phyloP scores from a whole-genome alignment of 2,113 vertebrate genomes.

The Cynoglossus semilaevis region DNA sequence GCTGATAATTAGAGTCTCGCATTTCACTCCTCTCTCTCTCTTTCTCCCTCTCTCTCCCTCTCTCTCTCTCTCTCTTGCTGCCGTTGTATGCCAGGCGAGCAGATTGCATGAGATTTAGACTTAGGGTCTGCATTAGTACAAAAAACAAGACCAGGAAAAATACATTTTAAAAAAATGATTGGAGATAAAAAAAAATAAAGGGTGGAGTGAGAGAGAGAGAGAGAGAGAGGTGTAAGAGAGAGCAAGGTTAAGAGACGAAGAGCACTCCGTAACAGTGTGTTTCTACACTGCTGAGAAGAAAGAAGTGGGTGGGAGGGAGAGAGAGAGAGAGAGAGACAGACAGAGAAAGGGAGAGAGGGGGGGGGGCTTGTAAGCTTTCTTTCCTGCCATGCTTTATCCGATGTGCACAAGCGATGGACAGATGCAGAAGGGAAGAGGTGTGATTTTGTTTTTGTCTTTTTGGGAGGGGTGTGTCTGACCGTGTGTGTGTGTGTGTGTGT shows the following conservation, averaged over 20 bases:
- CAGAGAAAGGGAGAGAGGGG: slow-evolving; percentile 8
- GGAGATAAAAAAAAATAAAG: slow-evolving; percentile 56
- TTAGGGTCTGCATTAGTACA: slow-evolving; percentile 38
- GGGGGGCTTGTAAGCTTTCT: slow-evolving; percentile 46
- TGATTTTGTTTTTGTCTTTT: slow-evolving; percentile 9
- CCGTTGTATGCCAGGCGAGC: slow-evolving; percentile 57
- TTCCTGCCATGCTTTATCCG: slow-evolving; percentile 26
- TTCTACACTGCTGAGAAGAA: slow-evolving; percentile 60
- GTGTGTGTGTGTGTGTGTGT: slow-evolving; percentile 2
- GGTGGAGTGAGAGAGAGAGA: not conserved
- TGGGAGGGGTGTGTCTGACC: slow-evolving; percentile 15
- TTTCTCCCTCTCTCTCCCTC: slow-evolving; percentile 10
- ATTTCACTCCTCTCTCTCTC: slow-evolving; percentile 43
- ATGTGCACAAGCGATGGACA: slow-evolving; percentile 28
- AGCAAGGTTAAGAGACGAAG: slow-evolving; percentile 29
- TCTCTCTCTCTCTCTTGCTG: slow-evolving; percentile 4
- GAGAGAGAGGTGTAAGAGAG: slow-evolving; percentile 1
- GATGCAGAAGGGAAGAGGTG: slow-evolving; percentile 27
- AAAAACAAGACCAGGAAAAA: slow-evolving; percentile 19
- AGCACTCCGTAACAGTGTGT: slow-evolving; percentile 57
- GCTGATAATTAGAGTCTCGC: slow-evolving; percentile 72
- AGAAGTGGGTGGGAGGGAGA: slow-evolving; percentile 64
- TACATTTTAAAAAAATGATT: slow-evolving; percentile 51
- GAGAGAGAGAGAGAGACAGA: slow-evolving; percentile 26
- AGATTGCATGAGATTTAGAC: slow-evolving; percentile 73